Evolutionary conservation across 2,888 invertebrate species (phyloP).

Genomic region (Trilocha varians): DNA sequence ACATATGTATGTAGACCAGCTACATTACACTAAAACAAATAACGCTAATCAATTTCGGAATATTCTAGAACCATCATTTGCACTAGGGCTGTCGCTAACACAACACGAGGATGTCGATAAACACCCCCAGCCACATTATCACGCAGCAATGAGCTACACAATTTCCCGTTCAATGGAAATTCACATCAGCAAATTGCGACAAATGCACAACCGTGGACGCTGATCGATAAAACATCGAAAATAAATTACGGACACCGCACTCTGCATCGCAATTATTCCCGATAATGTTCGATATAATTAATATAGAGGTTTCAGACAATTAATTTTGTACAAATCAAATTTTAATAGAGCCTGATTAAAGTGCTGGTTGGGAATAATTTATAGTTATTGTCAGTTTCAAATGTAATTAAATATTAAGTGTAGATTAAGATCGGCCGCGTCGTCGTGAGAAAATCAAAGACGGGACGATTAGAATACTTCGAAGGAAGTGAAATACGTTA

Average conservation of each 20-base stretch:
- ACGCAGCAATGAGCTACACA: too few relatives aligned
- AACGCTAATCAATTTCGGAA: conserved; percentile 13
- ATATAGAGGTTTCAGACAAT: conserved; percentile 20
- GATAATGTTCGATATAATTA: conserved; percentile 32
- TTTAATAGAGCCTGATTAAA: neutral
- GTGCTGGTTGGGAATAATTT: neutral
- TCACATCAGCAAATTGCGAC: conserved; percentile 28
- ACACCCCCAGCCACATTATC: too few relatives aligned
- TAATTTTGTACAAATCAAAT: conserved; percentile 9
- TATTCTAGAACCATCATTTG: conserved; percentile 23
- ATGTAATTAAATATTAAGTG: neutral
- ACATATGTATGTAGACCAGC: too few relatives aligned
- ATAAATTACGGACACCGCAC: conserved; percentile 40
- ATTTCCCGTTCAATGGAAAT: too few relatives aligned
- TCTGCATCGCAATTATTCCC: conserved; percentile 39
- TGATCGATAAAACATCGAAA: conserved; percentile 50
- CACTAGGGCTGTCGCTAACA: too few relatives aligned
- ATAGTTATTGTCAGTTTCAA: neutral
- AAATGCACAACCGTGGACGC: conserved; percentile 35
- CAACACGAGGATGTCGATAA: too few relatives aligned
- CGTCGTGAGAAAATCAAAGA: neutral
- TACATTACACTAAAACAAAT: too few relatives aligned
- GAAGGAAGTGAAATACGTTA: neutral
- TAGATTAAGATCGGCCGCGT: neutral
- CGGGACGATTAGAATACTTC: neutral